Evolutionary conservation across 2,113 vertebrate species (phyloP).

Genomic region (Pholis gunnellus): DNA sequence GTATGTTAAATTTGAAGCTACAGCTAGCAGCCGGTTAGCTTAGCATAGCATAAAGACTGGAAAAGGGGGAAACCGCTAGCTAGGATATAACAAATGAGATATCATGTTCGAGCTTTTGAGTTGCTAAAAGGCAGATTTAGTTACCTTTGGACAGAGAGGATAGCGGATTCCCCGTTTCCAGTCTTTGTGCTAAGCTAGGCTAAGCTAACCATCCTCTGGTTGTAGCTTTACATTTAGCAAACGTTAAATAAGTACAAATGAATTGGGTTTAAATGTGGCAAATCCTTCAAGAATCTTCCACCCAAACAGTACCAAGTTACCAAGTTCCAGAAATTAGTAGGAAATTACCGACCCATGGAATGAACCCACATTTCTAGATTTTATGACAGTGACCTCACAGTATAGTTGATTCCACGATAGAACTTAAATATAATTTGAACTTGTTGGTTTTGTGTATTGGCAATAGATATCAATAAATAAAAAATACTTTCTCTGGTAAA

Average conservation of each 20-base stretch:
- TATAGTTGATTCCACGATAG: conserved; percentile 1
- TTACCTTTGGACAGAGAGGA: not conserved
- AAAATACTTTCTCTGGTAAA: conserved; percentile 71
- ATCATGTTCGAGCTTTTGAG: not conserved
- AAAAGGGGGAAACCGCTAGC: not conserved
- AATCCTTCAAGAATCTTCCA: not conserved
- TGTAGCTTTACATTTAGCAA: not conserved
- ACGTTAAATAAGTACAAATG: not conserved
- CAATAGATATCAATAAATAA: conserved; percentile 60
- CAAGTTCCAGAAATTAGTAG: conserved; percentile 12
- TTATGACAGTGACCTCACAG: not conserved
- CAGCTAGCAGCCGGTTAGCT: not conserved
- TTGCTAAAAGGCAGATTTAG: not conserved
- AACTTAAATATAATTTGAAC: conserved; percentile 34
- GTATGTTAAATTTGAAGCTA: not conserved
- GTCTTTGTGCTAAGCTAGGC: not conserved
- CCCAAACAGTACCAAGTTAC: not conserved
- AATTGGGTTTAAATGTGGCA: not conserved
- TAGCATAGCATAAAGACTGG: not conserved
- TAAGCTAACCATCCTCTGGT: not conserved
- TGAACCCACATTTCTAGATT: conserved; percentile 1
- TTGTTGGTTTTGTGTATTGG: conserved; percentile 43
- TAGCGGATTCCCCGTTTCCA: not conserved
- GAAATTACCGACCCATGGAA: conserved; percentile 36
- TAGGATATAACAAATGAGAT: not conserved